Base-by-base conservation (phyloP, 2,888 invertebrate genomes). In the Heliconius ethilla region DNA sequence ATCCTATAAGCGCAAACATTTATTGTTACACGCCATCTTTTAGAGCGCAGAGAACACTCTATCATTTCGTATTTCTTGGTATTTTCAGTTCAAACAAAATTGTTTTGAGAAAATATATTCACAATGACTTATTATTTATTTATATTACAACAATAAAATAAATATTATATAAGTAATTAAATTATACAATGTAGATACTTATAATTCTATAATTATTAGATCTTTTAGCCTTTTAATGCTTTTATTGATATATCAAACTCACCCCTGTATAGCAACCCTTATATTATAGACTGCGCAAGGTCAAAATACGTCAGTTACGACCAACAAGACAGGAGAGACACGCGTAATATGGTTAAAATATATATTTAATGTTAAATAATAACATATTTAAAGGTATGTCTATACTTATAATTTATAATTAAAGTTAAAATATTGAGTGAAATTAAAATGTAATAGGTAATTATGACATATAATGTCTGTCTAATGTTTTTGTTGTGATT, bases 251-350 rank as follows among this genome's bases (percentile, higher is more conserved):
- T 69, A 45, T 40, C 40, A 69, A 69, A 6, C 15, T 7, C 40
- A 25, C 40, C 25, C 15, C 40, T n/a, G n/a, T 55, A 25, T 75
- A 75, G 77, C 74, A 74, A 75, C 74, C 62, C 77, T 5, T 10
- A n/a, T 62, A 10, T 25, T n/a, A 1, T 29, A 1, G 25, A 69
- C 69, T 77, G 82, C 82, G 82, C 82, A 82, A 75, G 82, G 25
- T 29, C 37, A 1, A 29, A 55, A 29, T 27, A 80, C 79, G 81
- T 82, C 82, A 82, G 70, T 69, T 22, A 25, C 13, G 9, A 25
- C 55, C 13, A 37, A 63, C n/a, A 5, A 25, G 18, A 37, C 62
- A 66, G 11, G 59, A 25, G 63, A 40, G 65, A 65, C 27, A 74
- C 62, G 27, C 74, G 65, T 63, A 33, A 27, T 27, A 40, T 45